These are phyloP conservation scores for Junonia oenone DNA, from an alignment of 2,888 invertebrate species.

Conservation along the genomic window DNA sequence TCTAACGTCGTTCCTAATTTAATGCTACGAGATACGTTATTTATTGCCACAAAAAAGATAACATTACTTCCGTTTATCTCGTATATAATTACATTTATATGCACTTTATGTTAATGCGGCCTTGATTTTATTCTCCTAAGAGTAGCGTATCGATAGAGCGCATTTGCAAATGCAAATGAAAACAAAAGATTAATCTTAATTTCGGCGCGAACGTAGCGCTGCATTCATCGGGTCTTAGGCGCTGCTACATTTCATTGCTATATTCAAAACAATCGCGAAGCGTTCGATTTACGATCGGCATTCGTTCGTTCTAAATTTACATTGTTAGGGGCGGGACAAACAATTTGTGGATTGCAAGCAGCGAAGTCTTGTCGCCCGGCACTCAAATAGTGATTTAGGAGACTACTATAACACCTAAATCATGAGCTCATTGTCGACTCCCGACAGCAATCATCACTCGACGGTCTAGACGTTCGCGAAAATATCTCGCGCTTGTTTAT, in stretches of 20 bases:
- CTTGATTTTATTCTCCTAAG: background rate
- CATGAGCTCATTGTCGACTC: slow-evolving; percentile 57
- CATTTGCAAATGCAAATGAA: slow-evolving; percentile 21
- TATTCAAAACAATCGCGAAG: slow-evolving; percentile 68
- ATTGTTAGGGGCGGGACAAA: slow-evolving; percentile 73
- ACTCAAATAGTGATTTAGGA: slow-evolving; percentile 70
- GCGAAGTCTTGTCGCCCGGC: slow-evolving; percentile 60
- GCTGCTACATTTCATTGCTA: slow-evolving; percentile 60
- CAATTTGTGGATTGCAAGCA: slow-evolving; percentile 73
- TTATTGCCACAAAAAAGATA: slow-evolving; percentile 37
- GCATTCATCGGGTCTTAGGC: slow-evolving; percentile 41
- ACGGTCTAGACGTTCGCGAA: background rate
- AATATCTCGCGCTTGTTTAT: background rate
- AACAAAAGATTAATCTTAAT: slow-evolving; percentile 56
- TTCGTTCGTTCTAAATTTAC: slow-evolving; percentile 74
- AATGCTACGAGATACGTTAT: slow-evolving; percentile 37
- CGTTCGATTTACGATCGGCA: slow-evolving; percentile 72
- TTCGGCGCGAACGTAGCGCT: slow-evolving; percentile 41
- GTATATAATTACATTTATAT: background rate
- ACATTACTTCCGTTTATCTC: background rate
- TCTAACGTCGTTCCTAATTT: slow-evolving; percentile 29
- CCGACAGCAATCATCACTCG: slow-evolving; percentile 40
- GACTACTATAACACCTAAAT: slow-evolving; percentile 62
- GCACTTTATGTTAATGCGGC: background rate
- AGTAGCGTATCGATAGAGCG: slow-evolving; percentile 28